phyloP scores from a whole-genome alignment of 2,113 vertebrate genomes.

The Megaptera novaeangliae region DNA sequence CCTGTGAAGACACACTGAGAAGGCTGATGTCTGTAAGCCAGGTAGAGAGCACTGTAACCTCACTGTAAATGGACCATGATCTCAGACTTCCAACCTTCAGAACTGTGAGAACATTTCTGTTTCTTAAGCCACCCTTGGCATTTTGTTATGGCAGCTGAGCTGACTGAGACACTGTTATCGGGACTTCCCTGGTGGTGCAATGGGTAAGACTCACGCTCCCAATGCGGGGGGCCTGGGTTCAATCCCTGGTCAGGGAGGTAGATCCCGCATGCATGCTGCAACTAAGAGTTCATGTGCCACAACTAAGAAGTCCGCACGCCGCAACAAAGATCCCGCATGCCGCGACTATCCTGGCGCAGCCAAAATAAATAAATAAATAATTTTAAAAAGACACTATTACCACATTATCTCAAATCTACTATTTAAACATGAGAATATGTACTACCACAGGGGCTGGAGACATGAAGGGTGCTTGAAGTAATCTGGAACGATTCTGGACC shows the following conservation, averaged over 20 bases:
- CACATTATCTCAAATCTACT: not conserved
- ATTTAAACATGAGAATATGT: not conserved
- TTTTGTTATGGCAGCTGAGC: not conserved
- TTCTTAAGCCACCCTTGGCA: not conserved
- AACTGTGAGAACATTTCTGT: not conserved
- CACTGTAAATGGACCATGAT: not conserved
- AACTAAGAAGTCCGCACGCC: no score
- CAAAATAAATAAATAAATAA: no score
- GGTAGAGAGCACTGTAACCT: not conserved
- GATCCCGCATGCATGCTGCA: no score
- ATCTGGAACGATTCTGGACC: not conserved
- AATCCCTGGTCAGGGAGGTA: no score
- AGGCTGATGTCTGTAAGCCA: not conserved
- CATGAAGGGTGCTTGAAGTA: not conserved
- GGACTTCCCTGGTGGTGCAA: no score
- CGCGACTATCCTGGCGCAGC: no score
- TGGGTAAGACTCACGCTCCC: no score
- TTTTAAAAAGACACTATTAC: not conserved
- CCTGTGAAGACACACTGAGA: not conserved
- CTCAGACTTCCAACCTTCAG: not conserved
- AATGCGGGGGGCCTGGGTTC: no score
- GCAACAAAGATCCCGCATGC: no score
- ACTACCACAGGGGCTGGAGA: not conserved
- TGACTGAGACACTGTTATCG: not conserved
- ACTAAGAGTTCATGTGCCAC: no score